Evolutionary conservation across 2,113 vertebrate genomes (phyloP).

Genomic region (Albula goreensis): DNA sequence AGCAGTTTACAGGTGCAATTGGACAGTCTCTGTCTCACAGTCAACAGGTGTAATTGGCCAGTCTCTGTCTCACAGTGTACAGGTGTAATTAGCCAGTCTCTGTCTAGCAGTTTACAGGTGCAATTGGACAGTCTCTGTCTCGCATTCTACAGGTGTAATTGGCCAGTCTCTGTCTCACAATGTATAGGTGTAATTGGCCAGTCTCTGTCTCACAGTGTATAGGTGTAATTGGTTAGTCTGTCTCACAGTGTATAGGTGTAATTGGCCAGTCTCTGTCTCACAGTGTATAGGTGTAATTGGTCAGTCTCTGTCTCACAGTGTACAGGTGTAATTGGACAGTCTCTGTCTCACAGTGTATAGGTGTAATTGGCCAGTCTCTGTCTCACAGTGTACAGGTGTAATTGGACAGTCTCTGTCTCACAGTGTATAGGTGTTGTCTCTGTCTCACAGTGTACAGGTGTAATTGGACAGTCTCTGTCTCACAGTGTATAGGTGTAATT

Average conservation of each 20-base stretch:
- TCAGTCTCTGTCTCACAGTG: neutral
- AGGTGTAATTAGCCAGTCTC: no score
- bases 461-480: slow-evolving; percentile 39
- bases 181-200: neutral
- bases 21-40: neutral
- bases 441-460: neutral
- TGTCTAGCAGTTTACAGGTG: no score
- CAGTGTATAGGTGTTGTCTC: neutral
- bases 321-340: neutral
- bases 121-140: neutral
- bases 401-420: neutral
- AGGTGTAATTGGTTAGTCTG: neutral
- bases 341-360: neutral
- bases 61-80: neutral
- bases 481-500: neutral
- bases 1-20: neutral
- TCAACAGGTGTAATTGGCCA: neutral
- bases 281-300: no score
- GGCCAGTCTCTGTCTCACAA: neutral
- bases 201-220: neutral
- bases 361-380: neutral
- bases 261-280: neutral
- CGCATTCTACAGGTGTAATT: neutral
- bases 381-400: neutral
- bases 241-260: neutral